These are phyloP conservation scores for Drosophila algonquin DNA, from an alignment of 2,888 invertebrate genomes.

Conservation along the genomic window DNA sequence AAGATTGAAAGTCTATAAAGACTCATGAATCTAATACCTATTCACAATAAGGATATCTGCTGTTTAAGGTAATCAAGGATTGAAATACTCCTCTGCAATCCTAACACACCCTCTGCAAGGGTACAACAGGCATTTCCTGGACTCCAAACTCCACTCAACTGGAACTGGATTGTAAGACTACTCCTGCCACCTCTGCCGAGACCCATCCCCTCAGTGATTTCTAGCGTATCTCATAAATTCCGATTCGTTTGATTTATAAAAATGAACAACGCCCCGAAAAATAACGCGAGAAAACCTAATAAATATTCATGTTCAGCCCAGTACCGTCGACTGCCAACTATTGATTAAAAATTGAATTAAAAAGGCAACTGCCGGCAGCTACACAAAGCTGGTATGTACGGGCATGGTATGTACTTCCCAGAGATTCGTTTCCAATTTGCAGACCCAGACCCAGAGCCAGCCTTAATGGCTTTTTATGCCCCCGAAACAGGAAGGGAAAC, in stretches of 20 bases:
- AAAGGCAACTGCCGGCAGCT: slow-evolving; percentile 42
- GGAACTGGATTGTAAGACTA: slow-evolving; percentile 17
- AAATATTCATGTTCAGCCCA: slow-evolving; percentile 66
- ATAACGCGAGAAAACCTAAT: slow-evolving; percentile 46
- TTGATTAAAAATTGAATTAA: slow-evolving; percentile 55
- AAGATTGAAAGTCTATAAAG: too few relatives aligned
- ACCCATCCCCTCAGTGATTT: slow-evolving; percentile 19
- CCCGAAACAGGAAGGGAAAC: slow-evolving; percentile 17
- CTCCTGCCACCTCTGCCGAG: not conserved
- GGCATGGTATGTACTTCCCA: slow-evolving; percentile 14
- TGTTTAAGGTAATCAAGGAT: not conserved
- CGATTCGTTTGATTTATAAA: slow-evolving; percentile 72
- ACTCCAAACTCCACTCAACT: slow-evolving; percentile 1
- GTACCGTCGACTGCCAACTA: slow-evolving; percentile 34
- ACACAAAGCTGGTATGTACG: not conserved
- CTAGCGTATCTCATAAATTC: slow-evolving; percentile 59
- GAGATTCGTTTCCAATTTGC: slow-evolving; percentile 36
- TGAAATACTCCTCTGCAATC: too few relatives aligned
- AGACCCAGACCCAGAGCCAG: slow-evolving; percentile 8
- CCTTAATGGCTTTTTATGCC: slow-evolving; percentile 31
- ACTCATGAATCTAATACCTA: not conserved
- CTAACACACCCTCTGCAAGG: not conserved
- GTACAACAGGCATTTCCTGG: slow-evolving; percentile 31
- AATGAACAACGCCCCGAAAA: slow-evolving; percentile 70
- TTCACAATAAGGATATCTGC: not conserved